Base-by-base conservation (phyloP, 2,888 invertebrate genomes). In the Hemaris fuciformis region DNA sequence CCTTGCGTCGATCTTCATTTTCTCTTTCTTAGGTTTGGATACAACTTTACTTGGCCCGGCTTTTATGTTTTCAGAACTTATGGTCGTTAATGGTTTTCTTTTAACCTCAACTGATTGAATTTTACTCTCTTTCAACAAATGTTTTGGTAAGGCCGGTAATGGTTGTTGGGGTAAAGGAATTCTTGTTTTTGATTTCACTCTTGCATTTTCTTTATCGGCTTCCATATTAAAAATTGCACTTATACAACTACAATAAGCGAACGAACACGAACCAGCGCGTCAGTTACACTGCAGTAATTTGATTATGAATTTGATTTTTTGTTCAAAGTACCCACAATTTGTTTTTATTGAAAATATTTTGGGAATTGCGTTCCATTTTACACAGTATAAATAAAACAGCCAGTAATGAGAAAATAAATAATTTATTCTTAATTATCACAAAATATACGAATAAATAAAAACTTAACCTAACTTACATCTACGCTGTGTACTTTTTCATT, bases 401-500 rank as follows among this genome's bases (percentile, higher is more conserved):
- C 31, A 25, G 1, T 25, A 25, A 57, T 31, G 48, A 53, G 38
- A 48, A 72, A 81, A 84, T 84, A 86, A 88, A 87, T 88, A 84
- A 81, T 85, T 85, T 88, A 83, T 76, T 87, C 77, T 82, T 83
- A 85, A 77, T 67, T 86, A 89, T 89, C 88, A 90, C 86, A 89
- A 82, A 76, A 75, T 74, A 70, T 68, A 68, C 73, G 72, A 76
- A 88, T 88, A 89, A 87, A 88, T 88, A 83, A 83, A 80, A 75
- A 75, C 73, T 80, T 83, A 76, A 69, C 63, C 68, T 81, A 85
- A 74, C 80, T 82, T 87, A 86, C 71, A 79, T 66, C 83, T 88
- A 89, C 63, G 80, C 84, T 91, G 88, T 93, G 93, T 93, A 93
- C 93, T 93, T 91, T 89, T 87, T 87, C 77, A 75, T 84, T 86